Conservation (phyloP, 2,797 vertebrate genomes). For the Austrolebias charrua region DNA sequence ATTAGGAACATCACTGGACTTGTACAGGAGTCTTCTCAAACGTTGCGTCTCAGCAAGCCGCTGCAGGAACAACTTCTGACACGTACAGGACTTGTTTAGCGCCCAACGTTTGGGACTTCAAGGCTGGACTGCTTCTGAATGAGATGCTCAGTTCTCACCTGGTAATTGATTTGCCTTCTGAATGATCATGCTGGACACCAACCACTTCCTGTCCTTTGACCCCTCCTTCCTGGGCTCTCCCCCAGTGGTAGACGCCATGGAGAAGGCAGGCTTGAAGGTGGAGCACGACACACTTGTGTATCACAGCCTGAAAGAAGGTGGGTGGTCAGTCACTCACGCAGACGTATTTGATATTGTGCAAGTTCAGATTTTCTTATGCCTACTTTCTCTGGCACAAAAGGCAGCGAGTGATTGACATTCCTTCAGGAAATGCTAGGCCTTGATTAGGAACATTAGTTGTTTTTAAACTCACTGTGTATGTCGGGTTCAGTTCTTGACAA, state of each 20-base stretch:
- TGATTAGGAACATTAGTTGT: too few relatives aligned
- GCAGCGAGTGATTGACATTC: too few relatives aligned
- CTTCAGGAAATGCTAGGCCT: too few relatives aligned
- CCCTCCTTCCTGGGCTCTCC: conserved; percentile 72
- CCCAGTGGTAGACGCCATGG: conserved; percentile 71
- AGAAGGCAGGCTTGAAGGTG: conserved; percentile 67
- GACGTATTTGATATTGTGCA: conserved; percentile 18
- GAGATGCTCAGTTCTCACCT: conserved; percentile 54
- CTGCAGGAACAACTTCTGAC: conserved; percentile 36
- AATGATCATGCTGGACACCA: conserved; percentile 82
- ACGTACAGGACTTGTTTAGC: conserved; percentile 29
- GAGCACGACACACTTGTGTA: conserved; percentile 77
- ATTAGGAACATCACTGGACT: conserved; percentile 27
- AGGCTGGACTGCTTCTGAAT: conserved; percentile 22
- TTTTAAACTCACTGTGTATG: too few relatives aligned
- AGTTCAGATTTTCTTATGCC: conserved; percentile 13
- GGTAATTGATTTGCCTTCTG: conserved; percentile 43
- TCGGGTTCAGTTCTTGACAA: too few relatives aligned
- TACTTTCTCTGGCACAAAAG: conserved; percentile 10
- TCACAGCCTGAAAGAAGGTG: conserved; percentile 85
- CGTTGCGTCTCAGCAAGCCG: conserved; percentile 26
- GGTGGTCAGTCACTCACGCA: conserved; percentile 43
- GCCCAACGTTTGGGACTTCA: conserved; percentile 26
- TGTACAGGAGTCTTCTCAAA: conserved; percentile 26
- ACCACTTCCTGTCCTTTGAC: conserved; percentile 77